These are phyloP conservation scores for Megastigmus dorsalis DNA, from an alignment of 2,888 invertebrate genomes.

Conservation along the genomic window DNA sequence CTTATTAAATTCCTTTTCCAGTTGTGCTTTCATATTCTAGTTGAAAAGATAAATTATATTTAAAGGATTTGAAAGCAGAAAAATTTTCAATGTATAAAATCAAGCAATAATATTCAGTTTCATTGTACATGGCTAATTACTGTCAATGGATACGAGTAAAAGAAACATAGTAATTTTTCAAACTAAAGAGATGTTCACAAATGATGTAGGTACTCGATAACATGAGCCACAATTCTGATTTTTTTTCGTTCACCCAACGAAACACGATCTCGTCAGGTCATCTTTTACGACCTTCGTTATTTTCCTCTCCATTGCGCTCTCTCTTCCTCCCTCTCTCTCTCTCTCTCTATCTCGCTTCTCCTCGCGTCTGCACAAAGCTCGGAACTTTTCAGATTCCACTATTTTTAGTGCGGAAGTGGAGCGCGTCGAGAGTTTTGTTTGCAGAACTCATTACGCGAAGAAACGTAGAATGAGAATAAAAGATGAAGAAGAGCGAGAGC, in stretches of 20 bases:
- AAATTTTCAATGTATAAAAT: no score
- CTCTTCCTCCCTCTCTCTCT: not conserved
- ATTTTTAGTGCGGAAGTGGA: slow-evolving; percentile 46
- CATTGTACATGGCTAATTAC: no score
- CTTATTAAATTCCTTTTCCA: no score
- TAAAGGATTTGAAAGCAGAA: no score
- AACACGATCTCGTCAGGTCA: slow-evolving; percentile 8
- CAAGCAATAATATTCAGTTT: no score
- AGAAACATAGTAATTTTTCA: no score
- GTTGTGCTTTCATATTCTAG: no score
- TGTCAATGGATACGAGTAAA: no score
- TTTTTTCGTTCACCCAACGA: not conserved
- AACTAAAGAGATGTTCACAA: not conserved
- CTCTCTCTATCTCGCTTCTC: not conserved
- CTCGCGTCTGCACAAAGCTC: not conserved
- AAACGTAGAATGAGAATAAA: slow-evolving; percentile 10
- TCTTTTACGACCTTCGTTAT: slow-evolving; percentile 34
- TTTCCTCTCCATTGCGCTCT: not conserved
- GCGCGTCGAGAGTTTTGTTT: slow-evolving; percentile 52
- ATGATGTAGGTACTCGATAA: not conserved
- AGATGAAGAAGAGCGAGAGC: not conserved
- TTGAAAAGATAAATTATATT: no score
- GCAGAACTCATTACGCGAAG: slow-evolving; percentile 44
- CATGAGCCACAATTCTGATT: not conserved
- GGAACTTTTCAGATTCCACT: slow-evolving; percentile 39